Base-by-base conservation (phyloP, 2,797 vertebrate genomes). In the Cynodonichthys magdalenae region DNA sequence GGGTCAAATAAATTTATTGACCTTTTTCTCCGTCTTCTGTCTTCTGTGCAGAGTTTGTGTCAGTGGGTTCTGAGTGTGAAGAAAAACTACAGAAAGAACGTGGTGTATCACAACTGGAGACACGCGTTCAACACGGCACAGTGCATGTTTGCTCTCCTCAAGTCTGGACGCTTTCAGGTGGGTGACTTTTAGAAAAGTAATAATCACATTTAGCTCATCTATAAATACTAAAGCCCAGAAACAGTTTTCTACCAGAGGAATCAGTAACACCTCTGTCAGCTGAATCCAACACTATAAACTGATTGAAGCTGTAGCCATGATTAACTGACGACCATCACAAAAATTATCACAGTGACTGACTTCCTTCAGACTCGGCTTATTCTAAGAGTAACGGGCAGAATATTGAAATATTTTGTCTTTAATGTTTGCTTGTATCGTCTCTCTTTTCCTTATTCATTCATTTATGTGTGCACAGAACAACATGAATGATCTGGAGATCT, bases 61-160 rank as follows among this genome's bases (percentile, higher is more conserved):
- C 95, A 95, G 53, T 99, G 97, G 97, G 93, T 99, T 81, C 82
- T 99, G 79, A 99, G 97, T 0, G 95, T 99, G 18, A 98, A 97
- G 93, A 99, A 99, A 92, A 99, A 98, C 88, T 99, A 99, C 75
- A 94, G 97, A 83, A 98, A 96, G 89, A 95, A 95, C 0, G 95
- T 99, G 69, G 95, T 94, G 36, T 99, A 99, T 76, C 97, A 99
- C 91, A 99, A 99, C 74, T 99, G 97, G 97, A 95, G 97, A 72
- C 97, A 99, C 0, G 97, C 97, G 69, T 96, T 99, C 80, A 99
- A 98, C 83, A 99, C 97, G 0, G 94, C 96, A 0, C 97, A 99
- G 85, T 98, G 95, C 88, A 99, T 99, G 97, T 99, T 99, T 62
- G 94, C 96, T 7, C 92, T 98, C 44, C 93, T 99, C 27, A 98